Evolutionary conservation across 2,113 vertebrate genomes (phyloP).

Genomic region (Epinephelus cyanopodus): DNA sequence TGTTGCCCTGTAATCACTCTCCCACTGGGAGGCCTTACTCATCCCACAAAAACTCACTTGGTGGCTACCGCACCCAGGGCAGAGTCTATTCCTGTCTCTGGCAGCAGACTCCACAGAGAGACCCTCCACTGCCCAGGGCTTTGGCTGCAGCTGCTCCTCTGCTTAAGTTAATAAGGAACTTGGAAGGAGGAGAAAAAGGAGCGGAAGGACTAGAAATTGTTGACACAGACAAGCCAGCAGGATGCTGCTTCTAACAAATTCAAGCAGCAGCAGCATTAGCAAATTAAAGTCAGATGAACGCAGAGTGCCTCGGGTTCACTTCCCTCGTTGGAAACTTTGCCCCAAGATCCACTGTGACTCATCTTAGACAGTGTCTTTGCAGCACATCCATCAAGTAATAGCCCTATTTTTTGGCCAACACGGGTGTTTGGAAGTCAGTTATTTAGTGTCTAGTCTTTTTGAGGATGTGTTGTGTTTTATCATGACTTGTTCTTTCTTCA

Average conservation of each 20-base stretch:
- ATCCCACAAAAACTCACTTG: constrained; percentile 50
- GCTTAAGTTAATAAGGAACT: constrained; percentile 63
- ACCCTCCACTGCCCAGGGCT: constrained; percentile 54
- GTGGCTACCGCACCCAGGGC: constrained; percentile 54
- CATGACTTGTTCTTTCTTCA: background rate
- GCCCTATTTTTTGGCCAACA: constrained; percentile 22
- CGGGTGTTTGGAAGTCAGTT: background rate
- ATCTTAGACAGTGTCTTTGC: constrained; percentile 27
- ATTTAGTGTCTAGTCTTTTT: constrained; percentile 13
- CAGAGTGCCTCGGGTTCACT: constrained; percentile 21
- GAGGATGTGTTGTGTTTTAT: constrained; percentile 1
- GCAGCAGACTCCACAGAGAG: constrained; percentile 53
- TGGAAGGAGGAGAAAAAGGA: constrained; percentile 49
- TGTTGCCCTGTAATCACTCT: constrained; percentile 38
- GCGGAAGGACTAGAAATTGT: constrained; percentile 54
- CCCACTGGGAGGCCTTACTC: constrained; percentile 56
- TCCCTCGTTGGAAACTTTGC: constrained; percentile 30
- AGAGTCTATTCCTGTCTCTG: constrained; percentile 67
- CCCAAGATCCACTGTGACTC: constrained; percentile 22
- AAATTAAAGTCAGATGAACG: constrained; percentile 55
- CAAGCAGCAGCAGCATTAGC: constrained; percentile 63
- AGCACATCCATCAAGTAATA: constrained; percentile 29
- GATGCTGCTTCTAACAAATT: constrained; percentile 59
- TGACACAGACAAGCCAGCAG: constrained; percentile 51
- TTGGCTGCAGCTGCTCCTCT: constrained; percentile 57